Evolutionary conservation across 2,113 vertebrate species (phyloP), one percentile per base, ranked within the genome.

Genomic region (Macrotus californicus): DNA sequence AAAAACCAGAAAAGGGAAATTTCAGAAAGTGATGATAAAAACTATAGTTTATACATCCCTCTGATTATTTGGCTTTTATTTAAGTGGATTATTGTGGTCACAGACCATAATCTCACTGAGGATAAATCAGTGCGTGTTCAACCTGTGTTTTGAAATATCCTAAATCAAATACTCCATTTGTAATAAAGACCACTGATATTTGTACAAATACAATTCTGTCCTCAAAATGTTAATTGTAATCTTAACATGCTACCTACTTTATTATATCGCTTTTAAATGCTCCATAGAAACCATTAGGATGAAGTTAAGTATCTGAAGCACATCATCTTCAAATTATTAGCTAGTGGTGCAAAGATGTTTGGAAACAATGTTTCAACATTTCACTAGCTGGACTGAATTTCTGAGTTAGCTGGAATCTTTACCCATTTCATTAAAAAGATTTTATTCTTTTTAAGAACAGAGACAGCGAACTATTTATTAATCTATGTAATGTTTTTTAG

Each of bases 221-320:
- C 69, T 72, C 73, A 67, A 93, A 97, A 85, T 83, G 86, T 34
- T 81, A 94, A 88, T 41, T 95, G 94, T 79, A 26, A 79, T 93
- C 94, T 96, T 94, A 97, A 14, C 8, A 67, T 81, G 81, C 43
- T 85, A 59, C 7, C 75, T 67, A 89, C 70, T 80, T 80, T 94
- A 50, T 39, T 88, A 29, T 83, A 97, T 94, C 54, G 61, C 54
- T 93, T 41, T 54, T 96, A 94, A 92, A 43, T 70, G 94, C 10
- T 67, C 48, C 89, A 61, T 90, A 95, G 36, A 96, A 97, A 98
- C 59, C 84, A 70, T 85, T 70, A 85, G 21, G 52, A 70, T 75
- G 41, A 69, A 93, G 73, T 79, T 95, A n/a, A 73, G 87, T 89
- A 96, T 94, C 87, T 75, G 97, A 97, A 98, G 89, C 64, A 96